phyloP scores from a whole-genome alignment of 2,113 vertebrate species.

The Diadophis punctatus region DNA sequence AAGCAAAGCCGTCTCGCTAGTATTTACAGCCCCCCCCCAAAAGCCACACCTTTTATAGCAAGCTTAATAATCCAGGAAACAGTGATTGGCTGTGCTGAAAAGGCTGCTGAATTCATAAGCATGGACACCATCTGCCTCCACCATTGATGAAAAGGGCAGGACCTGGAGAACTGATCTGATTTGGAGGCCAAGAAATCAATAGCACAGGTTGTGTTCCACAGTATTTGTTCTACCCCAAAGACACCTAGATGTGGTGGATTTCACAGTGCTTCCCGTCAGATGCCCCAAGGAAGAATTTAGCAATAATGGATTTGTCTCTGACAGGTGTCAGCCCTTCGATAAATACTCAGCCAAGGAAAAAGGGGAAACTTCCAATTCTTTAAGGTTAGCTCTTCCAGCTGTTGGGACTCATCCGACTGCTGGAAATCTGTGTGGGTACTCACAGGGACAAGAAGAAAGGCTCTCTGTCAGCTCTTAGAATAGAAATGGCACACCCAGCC shows the following conservation, averaged over 20 bases:
- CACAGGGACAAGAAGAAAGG: neutral
- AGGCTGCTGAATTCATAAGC: neutral
- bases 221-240: neutral
- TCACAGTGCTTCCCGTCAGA: neutral
- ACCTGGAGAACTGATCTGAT: neutral
- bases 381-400: neutral
- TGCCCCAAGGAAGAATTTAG: neutral
- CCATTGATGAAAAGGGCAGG: neutral
- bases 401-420: neutral
- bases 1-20: neutral
- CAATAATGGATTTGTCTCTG: neutral
- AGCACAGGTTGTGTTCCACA: neutral
- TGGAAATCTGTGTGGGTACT: neutral
- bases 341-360: neutral
- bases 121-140: neutral
- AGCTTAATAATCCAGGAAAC: conserved; percentile 15
- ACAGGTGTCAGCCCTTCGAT: neutral
- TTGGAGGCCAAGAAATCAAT: neutral
- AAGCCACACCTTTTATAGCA: conserved; percentile 5
- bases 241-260: neutral
- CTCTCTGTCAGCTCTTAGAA: neutral
- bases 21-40: neutral
- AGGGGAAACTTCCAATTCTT: neutral
- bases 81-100: conserved; percentile 1
- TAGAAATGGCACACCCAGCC: neutral